Percentiles rank a stretch among this genome's conserved stretches.
Evolutionary conservation across 2,888 invertebrate genomes (phyloP).

Genomic region (Carabus problematicus): DNA sequence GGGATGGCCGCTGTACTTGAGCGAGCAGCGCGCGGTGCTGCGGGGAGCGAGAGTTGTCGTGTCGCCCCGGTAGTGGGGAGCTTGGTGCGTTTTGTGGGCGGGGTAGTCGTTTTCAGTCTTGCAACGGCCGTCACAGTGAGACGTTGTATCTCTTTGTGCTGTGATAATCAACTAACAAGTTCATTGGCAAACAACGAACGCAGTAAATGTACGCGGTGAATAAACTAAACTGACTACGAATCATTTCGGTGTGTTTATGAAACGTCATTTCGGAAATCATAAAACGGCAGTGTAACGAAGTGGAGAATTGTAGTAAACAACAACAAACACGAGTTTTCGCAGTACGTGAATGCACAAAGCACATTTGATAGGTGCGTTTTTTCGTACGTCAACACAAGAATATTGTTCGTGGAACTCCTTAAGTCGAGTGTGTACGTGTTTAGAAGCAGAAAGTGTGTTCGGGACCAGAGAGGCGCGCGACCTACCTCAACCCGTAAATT

Average conservation of each 20-base stretch:
- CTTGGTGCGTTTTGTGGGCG: constrained; percentile 22
- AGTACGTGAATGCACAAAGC: too few species aligned
- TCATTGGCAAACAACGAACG: not conserved
- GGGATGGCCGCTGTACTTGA: constrained; percentile 54
- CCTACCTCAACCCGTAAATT: constrained; percentile 58
- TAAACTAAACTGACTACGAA: not conserved
- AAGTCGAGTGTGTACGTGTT: constrained; percentile 5
- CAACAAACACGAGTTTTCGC: too few species aligned
- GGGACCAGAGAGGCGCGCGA: constrained; percentile 47
- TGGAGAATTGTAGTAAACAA: not conserved
- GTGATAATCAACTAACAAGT: not conserved
- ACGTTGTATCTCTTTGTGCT: constrained; percentile 16
- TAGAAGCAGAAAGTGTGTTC: not conserved
- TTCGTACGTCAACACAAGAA: too few species aligned
- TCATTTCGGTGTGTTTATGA: not conserved
- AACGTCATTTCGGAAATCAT: not conserved
- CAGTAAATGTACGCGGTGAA: not conserved
- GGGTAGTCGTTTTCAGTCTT: constrained; percentile 24
- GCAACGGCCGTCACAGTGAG: constrained; percentile 21
- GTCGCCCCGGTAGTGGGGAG: constrained; percentile 48
- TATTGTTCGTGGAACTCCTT: too few species aligned
- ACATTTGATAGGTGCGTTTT: constrained; percentile 7
- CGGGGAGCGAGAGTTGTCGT: constrained; percentile 50
- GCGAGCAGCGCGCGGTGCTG: constrained; percentile 52
- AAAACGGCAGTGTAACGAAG: not conserved